A percentile compares a stretch with the other conserved stretches of the same genome.
These are phyloP conservation scores for Campylomormyrus tamandua DNA, from an alignment of 2,113 vertebrate species.

Conservation along the genomic window DNA sequence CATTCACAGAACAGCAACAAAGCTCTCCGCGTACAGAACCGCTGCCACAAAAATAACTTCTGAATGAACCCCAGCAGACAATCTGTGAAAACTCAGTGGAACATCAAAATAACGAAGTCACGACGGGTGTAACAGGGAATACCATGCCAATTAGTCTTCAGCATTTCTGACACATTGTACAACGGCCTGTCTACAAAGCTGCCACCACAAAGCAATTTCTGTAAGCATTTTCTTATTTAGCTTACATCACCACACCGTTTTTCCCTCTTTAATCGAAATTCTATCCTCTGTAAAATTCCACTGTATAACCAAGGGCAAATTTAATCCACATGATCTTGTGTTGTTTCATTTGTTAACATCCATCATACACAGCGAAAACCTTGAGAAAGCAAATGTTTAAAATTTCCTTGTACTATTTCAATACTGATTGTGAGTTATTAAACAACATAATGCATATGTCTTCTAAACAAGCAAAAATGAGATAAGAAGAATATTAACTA, in stretches of 20 bases:
- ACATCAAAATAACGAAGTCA: background rate
- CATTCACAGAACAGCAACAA: background rate
- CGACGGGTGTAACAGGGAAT: background rate
- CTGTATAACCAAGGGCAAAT: background rate
- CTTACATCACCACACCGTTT: background rate
- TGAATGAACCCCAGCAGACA: background rate
- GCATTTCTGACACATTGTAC: background rate
- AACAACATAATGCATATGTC: background rate
- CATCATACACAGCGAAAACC: background rate
- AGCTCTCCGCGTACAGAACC: background rate
- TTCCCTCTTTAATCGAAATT: background rate
- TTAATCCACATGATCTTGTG: background rate
- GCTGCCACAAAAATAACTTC: background rate
- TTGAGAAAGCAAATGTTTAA: background rate
- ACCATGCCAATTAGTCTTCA: background rate
- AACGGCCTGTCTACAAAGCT: background rate
- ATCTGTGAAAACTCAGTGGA: background rate
- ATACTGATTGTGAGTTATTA: background rate
- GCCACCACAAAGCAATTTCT: background rate
- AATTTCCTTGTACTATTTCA: background rate
- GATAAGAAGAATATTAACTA: background rate
- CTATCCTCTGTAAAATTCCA: background rate
- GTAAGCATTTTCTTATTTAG: background rate
- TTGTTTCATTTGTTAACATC: background rate
- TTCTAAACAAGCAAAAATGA: background rate